Evolutionary conservation across 2,797 vertebrate genomes (phyloP).

Genomic region (Artibeus lituratus): DNA sequence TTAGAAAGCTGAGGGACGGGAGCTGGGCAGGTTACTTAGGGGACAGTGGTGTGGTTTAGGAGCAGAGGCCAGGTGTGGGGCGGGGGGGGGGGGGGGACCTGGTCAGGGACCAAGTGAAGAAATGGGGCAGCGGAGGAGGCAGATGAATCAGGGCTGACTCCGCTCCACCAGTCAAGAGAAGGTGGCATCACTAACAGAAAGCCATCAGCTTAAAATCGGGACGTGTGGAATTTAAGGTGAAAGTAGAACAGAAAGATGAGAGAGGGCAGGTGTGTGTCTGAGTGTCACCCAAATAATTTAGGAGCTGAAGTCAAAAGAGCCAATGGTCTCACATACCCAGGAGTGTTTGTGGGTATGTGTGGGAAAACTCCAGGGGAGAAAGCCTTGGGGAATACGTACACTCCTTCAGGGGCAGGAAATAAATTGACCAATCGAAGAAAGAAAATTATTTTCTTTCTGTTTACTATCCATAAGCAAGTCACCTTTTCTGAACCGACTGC

Average conservation of each 20-base stretch:
- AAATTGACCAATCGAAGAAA: background rate
- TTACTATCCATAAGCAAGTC: background rate
- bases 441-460: background rate
- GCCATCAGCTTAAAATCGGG: background rate
- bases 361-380: background rate
- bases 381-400: background rate
- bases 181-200: background rate
- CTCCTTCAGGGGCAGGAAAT: background rate
- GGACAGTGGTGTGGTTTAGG: no score
- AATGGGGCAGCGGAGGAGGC: rapidly evolving
- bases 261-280: background rate
- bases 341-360: background rate
- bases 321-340: background rate
- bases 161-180: background rate
- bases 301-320: background rate
- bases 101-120: background rate
- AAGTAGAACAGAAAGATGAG: background rate
- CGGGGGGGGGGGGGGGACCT: background rate
- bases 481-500: background rate
- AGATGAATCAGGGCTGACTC: background rate
- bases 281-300: background rate
- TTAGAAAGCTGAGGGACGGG: background rate
- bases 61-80: background rate
- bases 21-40: no score
- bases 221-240: background rate